Conservation (phyloP, 1,140 invertebrate genomes). For the Bicyclus anynana region DNA sequence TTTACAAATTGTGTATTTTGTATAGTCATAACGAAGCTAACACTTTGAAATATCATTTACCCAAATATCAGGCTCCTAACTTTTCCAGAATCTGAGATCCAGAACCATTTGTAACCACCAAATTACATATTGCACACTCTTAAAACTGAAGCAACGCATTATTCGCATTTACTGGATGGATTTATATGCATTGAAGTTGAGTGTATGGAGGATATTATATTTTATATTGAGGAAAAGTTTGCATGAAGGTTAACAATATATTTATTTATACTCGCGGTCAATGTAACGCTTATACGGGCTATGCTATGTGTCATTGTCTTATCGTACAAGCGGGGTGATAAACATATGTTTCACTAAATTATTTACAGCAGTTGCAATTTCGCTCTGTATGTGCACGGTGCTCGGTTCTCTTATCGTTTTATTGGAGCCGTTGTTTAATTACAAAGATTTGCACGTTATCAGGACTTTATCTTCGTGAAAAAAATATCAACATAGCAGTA, state of each 20-base stretch:
- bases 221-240: neutral
- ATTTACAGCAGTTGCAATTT: conserved; percentile 54
- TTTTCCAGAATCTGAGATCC: no score
- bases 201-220: neutral
- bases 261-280: conserved; percentile 39
- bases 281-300: conserved; percentile 39
- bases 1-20: no score
- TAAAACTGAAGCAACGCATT: no score
- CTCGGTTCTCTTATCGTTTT: conserved; percentile 47
- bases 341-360: conserved; percentile 45
- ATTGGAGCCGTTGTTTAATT: conserved; percentile 44
- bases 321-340: conserved; percentile 44
- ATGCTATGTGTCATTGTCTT: conserved; percentile 66
- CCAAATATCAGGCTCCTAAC: no score
- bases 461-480: conserved; percentile 34
- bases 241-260: no score
- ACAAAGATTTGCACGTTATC: conserved; percentile 42
- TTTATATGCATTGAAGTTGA: neutral
- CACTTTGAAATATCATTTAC: no score
- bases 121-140: no score
- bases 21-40: no score
- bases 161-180: no score
- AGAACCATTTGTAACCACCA: no score
- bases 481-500: conserved; percentile 19
- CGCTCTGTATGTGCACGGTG: conserved; percentile 38